Evolutionary conservation across 2,113 vertebrate species (phyloP).

Genomic region (Microcebus murinus): DNA sequence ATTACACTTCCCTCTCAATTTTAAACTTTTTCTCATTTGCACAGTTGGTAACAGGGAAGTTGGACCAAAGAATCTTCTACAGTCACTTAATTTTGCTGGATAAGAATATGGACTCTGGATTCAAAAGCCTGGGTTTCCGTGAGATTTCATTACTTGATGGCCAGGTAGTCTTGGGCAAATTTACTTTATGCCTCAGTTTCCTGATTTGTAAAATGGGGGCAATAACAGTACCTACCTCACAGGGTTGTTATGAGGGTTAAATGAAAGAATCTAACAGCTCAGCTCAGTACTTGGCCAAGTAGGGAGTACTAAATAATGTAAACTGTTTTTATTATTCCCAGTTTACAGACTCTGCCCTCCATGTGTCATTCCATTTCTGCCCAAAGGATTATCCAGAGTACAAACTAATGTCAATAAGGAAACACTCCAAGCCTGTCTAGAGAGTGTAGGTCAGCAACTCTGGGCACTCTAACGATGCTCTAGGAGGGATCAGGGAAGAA

Average conservation of each 20-base stretch:
- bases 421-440: not conserved
- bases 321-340: not conserved
- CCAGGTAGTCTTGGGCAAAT: not conserved
- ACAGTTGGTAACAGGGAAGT: not conserved
- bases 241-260: not conserved
- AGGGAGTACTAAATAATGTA: not conserved
- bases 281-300: not conserved
- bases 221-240: not conserved
- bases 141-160: not conserved
- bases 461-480: not conserved
- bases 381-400: not conserved
- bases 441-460: not conserved
- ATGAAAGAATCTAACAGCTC: not conserved
- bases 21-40: not conserved
- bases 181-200: not conserved
- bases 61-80: not conserved
- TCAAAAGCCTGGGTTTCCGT: not conserved
- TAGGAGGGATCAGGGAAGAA: not conserved
- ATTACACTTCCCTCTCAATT: not conserved
- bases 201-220: not conserved
- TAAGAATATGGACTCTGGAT: not conserved
- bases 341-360: not conserved
- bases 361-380: not conserved
- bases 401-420: not conserved
- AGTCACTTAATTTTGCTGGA: not conserved